These are phyloP conservation scores for Nibea albiflora DNA, from an alignment of 2,113 vertebrate genomes.

Conservation along the genomic window DNA sequence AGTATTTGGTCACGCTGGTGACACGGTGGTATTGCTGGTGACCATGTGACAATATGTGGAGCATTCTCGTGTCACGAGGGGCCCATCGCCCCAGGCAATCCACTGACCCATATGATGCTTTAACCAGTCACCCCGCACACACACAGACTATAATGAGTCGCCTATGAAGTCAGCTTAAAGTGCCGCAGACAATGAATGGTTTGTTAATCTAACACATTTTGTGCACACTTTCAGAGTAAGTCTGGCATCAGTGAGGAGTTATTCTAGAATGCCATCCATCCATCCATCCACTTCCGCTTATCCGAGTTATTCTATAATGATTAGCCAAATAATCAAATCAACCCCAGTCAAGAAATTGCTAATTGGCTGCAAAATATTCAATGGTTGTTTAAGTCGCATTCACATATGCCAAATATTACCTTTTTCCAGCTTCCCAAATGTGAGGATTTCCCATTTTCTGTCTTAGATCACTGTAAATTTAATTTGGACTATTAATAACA, in stretches of 20 bases:
- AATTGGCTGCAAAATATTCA: background rate
- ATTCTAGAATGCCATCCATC: background rate
- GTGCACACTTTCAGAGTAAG: background rate
- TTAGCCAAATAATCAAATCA: background rate
- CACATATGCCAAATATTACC: background rate
- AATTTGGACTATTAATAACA: background rate
- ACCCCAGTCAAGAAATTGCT: too few relatives aligned
- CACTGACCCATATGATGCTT: conserved; percentile 66
- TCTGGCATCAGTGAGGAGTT: background rate
- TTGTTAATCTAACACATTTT: conserved; percentile 27
- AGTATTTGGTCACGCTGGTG: conserved; percentile 51
- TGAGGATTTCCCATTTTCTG: too few relatives aligned
- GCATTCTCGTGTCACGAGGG: conserved; percentile 66
- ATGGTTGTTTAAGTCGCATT: background rate
- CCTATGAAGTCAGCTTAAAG: conserved; percentile 27
- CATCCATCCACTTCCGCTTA: too few relatives aligned
- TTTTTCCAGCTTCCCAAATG: conserved; percentile 1
- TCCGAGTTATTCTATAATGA: background rate
- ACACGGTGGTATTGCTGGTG: conserved; percentile 38
- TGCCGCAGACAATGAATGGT: conserved; percentile 22
- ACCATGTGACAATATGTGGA: conserved; percentile 68
- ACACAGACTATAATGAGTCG: conserved; percentile 1
- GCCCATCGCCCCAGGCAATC: conserved; percentile 49
- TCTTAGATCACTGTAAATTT: background rate
- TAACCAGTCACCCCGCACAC: conserved; percentile 57